phyloP scores from a whole-genome alignment of 2,797 vertebrate species.

The Myoxocephalus aenaeus region DNA sequence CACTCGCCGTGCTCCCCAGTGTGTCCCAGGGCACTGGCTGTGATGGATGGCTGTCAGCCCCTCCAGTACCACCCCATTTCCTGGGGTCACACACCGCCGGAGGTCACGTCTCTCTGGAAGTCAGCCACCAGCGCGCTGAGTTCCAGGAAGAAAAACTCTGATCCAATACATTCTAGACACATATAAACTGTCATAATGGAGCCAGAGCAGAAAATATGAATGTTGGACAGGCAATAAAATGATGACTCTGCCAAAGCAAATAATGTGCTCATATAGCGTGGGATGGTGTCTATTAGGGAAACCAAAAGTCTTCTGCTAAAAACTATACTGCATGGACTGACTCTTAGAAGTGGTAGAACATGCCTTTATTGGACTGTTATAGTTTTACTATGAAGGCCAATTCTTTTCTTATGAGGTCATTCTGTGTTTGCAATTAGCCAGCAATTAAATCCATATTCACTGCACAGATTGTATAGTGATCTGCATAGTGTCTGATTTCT shows the following conservation, averaged over 20 bases:
- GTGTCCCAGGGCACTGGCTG: constrained; percentile 45
- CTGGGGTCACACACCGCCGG: constrained; percentile 57
- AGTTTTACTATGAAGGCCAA: constrained; percentile 37
- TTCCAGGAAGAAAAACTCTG: constrained; percentile 62
- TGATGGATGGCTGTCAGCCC: constrained; percentile 69
- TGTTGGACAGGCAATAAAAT: constrained; percentile 59
- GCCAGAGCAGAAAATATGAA: constrained; percentile 62
- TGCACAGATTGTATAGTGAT: constrained; percentile 39
- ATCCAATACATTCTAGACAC: constrained; percentile 63
- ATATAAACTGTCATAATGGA: constrained; percentile 52
- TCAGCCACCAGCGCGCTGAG: constrained; percentile 35
- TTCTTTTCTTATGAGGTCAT: constrained; percentile 64
- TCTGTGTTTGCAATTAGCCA: constrained; percentile 60
- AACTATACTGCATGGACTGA: constrained; percentile 36
- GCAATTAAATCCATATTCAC: constrained; percentile 34
- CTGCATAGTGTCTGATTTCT: constrained; percentile 37
- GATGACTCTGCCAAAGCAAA: constrained; percentile 66
- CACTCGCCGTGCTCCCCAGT: constrained; percentile 25
- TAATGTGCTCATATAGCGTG: constrained; percentile 22
- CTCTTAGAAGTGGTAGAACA: constrained; percentile 67
- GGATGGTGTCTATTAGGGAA: constrained; percentile 47
- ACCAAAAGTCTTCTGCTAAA: constrained; percentile 40
- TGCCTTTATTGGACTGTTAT: constrained; percentile 58
- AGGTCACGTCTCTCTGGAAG: constrained; percentile 63
- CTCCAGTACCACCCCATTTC: constrained; percentile 52